Conservation (phyloP, 2,113 vertebrate species). For the Anser cygnoides region DNA sequence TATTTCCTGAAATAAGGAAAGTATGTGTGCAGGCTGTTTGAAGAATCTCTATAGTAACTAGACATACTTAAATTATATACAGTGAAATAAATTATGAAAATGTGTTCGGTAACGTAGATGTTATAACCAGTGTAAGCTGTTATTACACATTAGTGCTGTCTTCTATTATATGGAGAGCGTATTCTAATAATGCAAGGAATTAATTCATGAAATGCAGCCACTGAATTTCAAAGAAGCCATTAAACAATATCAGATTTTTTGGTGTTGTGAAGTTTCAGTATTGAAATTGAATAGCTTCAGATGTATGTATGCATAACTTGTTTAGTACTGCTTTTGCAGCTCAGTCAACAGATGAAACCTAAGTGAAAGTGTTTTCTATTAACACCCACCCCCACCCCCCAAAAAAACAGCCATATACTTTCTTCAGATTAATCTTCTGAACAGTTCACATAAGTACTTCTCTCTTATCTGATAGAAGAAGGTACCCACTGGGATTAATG, state of each 20-base stretch:
- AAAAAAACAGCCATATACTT: background rate
- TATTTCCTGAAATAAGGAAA: background rate
- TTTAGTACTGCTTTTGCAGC: background rate
- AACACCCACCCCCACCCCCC: background rate
- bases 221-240: constrained; percentile 22
- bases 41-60: background rate
- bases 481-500: background rate
- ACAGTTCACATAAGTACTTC: background rate
- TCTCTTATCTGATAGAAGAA: background rate
- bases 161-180: background rate
- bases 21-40: background rate
- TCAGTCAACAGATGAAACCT: background rate
- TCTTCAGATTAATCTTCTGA: background rate
- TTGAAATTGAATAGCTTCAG: background rate
- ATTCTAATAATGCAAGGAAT: constrained; percentile 24
- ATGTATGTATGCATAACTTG: background rate
- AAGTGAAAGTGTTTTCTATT: background rate
- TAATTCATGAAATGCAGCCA: constrained; percentile 18
- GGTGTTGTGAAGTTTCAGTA: background rate
- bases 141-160: background rate
- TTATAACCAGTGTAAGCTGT: background rate
- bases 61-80: background rate
- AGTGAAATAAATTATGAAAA: background rate
- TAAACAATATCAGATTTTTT: background rate
- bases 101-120: background rate